Conservation (phyloP, 2,888 invertebrate species). For the Falcaria lacertinaria region DNA sequence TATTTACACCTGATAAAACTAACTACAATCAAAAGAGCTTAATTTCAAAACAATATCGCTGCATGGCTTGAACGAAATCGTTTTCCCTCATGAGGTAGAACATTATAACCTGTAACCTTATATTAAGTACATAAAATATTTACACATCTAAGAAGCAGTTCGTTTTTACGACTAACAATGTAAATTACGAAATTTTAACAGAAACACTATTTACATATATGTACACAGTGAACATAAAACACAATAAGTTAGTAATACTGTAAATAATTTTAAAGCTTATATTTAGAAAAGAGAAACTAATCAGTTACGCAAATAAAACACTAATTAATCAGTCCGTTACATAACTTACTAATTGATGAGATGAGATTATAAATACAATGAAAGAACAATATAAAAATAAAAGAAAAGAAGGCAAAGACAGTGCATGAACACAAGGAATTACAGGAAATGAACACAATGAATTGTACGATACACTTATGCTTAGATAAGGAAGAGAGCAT, state of each 20-base stretch:
- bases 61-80: slow-evolving; percentile 32
- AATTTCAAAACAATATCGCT: slow-evolving; percentile 20
- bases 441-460: too few relatives aligned
- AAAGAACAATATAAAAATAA: background rate
- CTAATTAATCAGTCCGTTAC: slow-evolving; percentile 55
- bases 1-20: slow-evolving; percentile 38
- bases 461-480: too few relatives aligned
- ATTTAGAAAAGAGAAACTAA: slow-evolving; percentile 34
- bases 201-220: slow-evolving; percentile 67
- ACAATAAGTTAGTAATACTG: slow-evolving; percentile 78
- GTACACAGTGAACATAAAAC: slow-evolving; percentile 53
- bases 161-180: slow-evolving; percentile 12
- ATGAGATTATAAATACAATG: slow-evolving; percentile 5
- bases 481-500: too few relatives aligned
- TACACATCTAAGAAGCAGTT: slow-evolving; percentile 29
- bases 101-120: slow-evolving; percentile 44
- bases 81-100: slow-evolving; percentile 69
- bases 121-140: slow-evolving; percentile 38
- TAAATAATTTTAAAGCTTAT: slow-evolving; percentile 74
- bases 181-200: slow-evolving; percentile 38
- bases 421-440: too few relatives aligned
- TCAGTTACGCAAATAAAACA: slow-evolving; percentile 27
- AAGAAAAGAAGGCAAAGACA: too few relatives aligned
- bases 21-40: background rate
- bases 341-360: slow-evolving; percentile 21